A percentile compares a stretch with the other conserved stretches of the same genome.
phyloP scores from a whole-genome alignment of 2,797 vertebrate genomes.

The Percopsis omiscomaycus region DNA sequence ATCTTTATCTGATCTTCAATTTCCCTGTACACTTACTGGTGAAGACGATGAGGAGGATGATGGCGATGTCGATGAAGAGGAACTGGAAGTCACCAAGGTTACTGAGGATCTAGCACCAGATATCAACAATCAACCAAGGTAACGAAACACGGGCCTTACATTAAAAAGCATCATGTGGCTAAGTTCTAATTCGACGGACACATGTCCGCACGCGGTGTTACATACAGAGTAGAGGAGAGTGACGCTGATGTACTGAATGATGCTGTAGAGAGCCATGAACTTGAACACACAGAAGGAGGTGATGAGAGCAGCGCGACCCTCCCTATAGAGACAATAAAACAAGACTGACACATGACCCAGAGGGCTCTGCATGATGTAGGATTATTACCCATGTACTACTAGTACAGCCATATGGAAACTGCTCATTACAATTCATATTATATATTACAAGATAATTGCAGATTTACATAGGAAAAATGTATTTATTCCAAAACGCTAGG shows the following conservation, averaged over 20 bases:
- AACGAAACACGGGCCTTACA: not conserved
- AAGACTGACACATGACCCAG: not conserved
- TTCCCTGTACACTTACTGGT: slow-evolving; percentile 86
- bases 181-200: not conserved
- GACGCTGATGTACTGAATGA: slow-evolving; percentile 98
- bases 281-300: slow-evolving; percentile 99
- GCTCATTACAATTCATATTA: too few species aligned
- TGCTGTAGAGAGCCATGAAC: slow-evolving; percentile 99
- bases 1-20: not conserved
- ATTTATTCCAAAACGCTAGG: too few species aligned
- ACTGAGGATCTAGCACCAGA: slow-evolving; percentile 83
- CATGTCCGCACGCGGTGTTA: slow-evolving; percentile 13
- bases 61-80: slow-evolving; percentile 96
- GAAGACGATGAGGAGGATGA: slow-evolving; percentile 95
- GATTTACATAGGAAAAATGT: too few species aligned
- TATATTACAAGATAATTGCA: too few species aligned
- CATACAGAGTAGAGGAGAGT: slow-evolving; percentile 95
- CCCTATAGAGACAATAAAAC: slow-evolving; percentile 76
- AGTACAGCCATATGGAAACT: too few species aligned
- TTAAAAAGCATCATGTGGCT: not conserved
- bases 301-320: slow-evolving; percentile 95
- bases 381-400: not conserved
- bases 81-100: slow-evolving; percentile 98
- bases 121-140: not conserved
- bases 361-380: too few species aligned